Evolutionary conservation across 92 coral and sea anemone genomes (phyloP).

Genomic region (Micromussa lordhowensis): DNA sequence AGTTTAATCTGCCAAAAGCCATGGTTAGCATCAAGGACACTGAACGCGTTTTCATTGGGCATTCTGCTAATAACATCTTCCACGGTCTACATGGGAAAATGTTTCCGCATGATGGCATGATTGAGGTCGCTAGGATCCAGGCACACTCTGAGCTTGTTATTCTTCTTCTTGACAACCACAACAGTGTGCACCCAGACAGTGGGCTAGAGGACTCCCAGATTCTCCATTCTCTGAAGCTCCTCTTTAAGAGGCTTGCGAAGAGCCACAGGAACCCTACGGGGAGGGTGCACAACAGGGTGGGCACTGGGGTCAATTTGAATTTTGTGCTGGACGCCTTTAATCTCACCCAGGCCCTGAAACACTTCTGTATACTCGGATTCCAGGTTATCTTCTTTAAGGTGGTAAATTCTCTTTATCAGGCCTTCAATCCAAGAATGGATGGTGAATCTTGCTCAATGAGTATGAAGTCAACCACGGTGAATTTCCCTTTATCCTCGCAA

Average conservation of each 20-base stretch:
- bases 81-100: slow-evolving; percentile 58
- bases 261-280: slow-evolving; percentile 38
- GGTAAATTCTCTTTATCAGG: too few relatives aligned
- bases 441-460: too few relatives aligned
- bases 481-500: slow-evolving; percentile 53
- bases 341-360: slow-evolving; percentile 15
- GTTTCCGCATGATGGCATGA: slow-evolving; percentile 50
- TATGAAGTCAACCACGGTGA: too few relatives aligned
- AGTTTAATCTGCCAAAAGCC: slow-evolving; percentile 47
- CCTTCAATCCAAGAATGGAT: too few relatives aligned
- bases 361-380: too few relatives aligned
- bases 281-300: slow-evolving; percentile 46
- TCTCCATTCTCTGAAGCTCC: slow-evolving; percentile 51
- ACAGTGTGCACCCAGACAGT: slow-evolving; percentile 46
- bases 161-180: slow-evolving; percentile 55
- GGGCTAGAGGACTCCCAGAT: slow-evolving; percentile 41
- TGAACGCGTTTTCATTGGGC: slow-evolving; percentile 47
- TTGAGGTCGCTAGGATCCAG: slow-evolving; percentile 60
- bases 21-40: slow-evolving; percentile 60
- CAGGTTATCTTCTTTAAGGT: too few relatives aligned
- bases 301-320: slow-evolving; percentile 26
- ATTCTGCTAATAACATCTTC: slow-evolving; percentile 57
- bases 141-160: slow-evolving; percentile 49
- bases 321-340: slow-evolving; percentile 30
- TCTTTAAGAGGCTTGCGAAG: slow-evolving; percentile 46